Evolutionary conservation across 2,888 invertebrate genomes (phyloP).

Genomic region (Agonum fuliginosum): DNA sequence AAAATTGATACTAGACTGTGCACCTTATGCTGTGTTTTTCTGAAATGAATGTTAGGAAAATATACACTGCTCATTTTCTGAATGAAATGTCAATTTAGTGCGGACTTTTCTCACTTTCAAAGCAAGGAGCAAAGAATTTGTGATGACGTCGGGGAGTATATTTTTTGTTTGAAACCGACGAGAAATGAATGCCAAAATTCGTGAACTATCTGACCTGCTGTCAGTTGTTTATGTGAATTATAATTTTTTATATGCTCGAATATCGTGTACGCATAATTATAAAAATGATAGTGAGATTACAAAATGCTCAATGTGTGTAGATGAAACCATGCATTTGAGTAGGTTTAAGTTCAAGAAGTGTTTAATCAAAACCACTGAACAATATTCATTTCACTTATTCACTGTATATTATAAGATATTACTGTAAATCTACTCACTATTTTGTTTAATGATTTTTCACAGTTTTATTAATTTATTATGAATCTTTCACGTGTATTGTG

Average conservation of each 20-base stretch:
- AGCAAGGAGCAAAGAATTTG: slow-evolving; percentile 28
- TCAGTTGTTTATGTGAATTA: slow-evolving; percentile 49
- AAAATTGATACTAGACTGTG: slow-evolving; percentile 45
- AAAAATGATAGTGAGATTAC: slow-evolving; percentile 57
- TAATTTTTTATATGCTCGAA: slow-evolving; percentile 52
- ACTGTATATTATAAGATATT: slow-evolving; percentile 15
- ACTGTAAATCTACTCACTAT: slow-evolving; percentile 21
- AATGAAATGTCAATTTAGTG: slow-evolving; percentile 44
- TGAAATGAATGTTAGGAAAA: slow-evolving; percentile 40
- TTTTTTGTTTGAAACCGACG: slow-evolving; percentile 23
- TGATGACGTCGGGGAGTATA: slow-evolving; percentile 49
- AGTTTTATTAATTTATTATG: slow-evolving; percentile 27
- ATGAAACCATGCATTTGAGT: slow-evolving; percentile 49
- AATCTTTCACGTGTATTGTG: slow-evolving; percentile 16
- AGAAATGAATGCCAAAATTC: slow-evolving; percentile 50
- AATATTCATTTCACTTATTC: slow-evolving; percentile 37
- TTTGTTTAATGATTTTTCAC: slow-evolving; percentile 17
- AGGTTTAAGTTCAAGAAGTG: slow-evolving; percentile 27
- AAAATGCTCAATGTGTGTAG: slow-evolving; percentile 55
- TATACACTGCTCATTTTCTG: slow-evolving; percentile 51
- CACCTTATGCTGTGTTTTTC: slow-evolving; percentile 31
- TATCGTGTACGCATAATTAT: slow-evolving; percentile 46
- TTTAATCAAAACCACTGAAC: slow-evolving; percentile 48
- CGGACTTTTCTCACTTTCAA: slow-evolving; percentile 27
- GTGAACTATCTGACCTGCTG: slow-evolving; percentile 12